Base-by-base conservation (phyloP, 2,113 vertebrate genomes). In the Paracanthobrama guichenoti region DNA sequence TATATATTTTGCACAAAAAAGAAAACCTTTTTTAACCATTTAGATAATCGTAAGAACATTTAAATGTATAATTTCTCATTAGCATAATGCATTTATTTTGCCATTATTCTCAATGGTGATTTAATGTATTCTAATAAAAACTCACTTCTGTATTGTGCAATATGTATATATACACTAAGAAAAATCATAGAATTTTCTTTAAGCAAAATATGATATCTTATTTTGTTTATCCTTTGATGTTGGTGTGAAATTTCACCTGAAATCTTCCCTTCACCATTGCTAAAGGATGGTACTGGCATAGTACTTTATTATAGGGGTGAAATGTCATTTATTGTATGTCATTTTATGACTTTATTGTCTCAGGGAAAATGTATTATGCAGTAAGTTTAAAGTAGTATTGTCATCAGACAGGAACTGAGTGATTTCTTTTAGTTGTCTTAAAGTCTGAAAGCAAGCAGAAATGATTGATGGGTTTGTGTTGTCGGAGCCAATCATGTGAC, bases 401-500 rank as follows among this genome's bases (percentile, higher is more conserved):
- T 66, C 16, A 66, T 66, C 14, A 35, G 53, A 55, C 53, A 55
- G 53, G 18, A 55, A 55, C 18, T 31, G 62, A 66, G 14, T 66
- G 62, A 31, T 31, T 18, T 66, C 28, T 66, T 31, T 35, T 35
- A 9, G 18, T 18, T 20, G 12, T 66, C 6, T 8, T 66, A n/a
- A 26, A 24, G 59, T 75, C 72, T 73, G 11, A 73, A 46, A 48
- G 12, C 2, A 73, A 26, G n/a, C 48, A 20, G 18, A 53, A 31
- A 39, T 35, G 28, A 76, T 57, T 57, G 74, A 35, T 44, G 35
- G 20, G 44, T 26, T 44, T 8, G 42, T 73, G 31, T 22, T 55
- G 57, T 24, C 72, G 24, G 26, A 35, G 42, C 35, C 92, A 88
- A 92, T 87, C 84, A 87, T 84, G 83, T 85, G 91, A 90, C 90